A percentile compares a stretch with the other conserved stretches of the same genome.
These are phyloP conservation scores for Homalodisca vitripennis DNA, from an alignment of 1,140 invertebrate species.

Conservation along the genomic window DNA sequence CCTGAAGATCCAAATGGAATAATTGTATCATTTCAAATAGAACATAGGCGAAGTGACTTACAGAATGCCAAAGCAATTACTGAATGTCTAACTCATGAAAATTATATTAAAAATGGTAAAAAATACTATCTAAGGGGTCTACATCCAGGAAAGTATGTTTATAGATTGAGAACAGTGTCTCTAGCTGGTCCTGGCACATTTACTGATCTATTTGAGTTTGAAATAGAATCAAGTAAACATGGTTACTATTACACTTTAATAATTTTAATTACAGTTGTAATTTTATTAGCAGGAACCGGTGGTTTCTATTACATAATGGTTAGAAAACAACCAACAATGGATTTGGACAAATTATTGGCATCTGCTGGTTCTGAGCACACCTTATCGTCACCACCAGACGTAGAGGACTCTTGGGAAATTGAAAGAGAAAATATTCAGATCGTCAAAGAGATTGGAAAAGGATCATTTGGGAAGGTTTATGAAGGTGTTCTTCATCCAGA, in stretches of 20 bases:
- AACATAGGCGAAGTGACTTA: constrained; percentile 43
- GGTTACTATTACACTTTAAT: constrained; percentile 20
- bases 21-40: constrained; percentile 77
- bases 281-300: constrained; percentile 22
- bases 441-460: constrained; percentile 82
- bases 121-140: constrained; percentile 26
- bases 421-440: constrained; percentile 78
- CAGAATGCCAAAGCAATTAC: constrained; percentile 43
- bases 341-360: constrained; percentile 28
- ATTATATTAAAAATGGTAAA: constrained; percentile 25
- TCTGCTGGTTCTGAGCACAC: constrained; percentile 41
- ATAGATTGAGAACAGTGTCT: constrained; percentile 36
- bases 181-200: constrained; percentile 37
- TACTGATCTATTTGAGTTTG: constrained; percentile 29
- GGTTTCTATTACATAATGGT: neutral
- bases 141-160: constrained; percentile 32
- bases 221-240: constrained; percentile 29
- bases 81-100: constrained; percentile 33
- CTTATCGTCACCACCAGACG: constrained; percentile 52
- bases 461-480: constrained; percentile 95
- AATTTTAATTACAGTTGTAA: constrained; percentile 25
- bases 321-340: neutral
- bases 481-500: constrained; percentile 63
- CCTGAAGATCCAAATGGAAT: constrained; percentile 82
- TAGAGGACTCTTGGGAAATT: constrained; percentile 95